These are phyloP conservation scores for Drosophila athabasca DNA, from an alignment of 1,140 invertebrate species.

Conservation along the genomic window DNA sequence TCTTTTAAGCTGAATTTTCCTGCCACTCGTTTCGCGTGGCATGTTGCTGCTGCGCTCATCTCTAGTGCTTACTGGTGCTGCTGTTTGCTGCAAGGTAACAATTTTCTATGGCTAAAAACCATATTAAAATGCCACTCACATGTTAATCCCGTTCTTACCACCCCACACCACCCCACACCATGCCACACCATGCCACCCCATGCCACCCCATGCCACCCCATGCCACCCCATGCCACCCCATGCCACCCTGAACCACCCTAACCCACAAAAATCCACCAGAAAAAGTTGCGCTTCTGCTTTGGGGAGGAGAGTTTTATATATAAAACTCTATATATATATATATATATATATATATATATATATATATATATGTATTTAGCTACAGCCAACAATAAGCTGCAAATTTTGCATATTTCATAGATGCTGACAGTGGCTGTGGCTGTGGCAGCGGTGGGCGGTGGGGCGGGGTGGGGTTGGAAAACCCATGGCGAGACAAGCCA, in stretches of 20 bases:
- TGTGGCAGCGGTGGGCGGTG: background rate
- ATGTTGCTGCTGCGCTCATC: too few relatives aligned
- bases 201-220: background rate
- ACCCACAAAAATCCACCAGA: constrained; percentile 5
- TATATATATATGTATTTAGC: constrained; percentile 47
- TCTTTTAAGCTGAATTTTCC: too few relatives aligned
- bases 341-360: constrained; percentile 10
- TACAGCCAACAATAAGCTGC: constrained; percentile 70
- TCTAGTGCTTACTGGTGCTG: background rate
- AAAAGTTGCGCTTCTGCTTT: constrained; percentile 18
- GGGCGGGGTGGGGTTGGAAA: constrained; percentile 16
- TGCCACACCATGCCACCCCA: constrained; percentile 8
- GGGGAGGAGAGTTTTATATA: constrained; percentile 6
- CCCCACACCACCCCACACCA: background rate
- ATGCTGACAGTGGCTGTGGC: constrained; percentile 54
- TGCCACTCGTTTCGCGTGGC: too few relatives aligned
- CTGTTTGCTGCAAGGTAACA: constrained; percentile 20
- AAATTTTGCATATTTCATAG: constrained; percentile 80
- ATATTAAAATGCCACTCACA: constrained; percentile 81
- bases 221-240: too few relatives aligned
- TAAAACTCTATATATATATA: background rate
- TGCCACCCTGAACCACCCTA: too few relatives aligned
- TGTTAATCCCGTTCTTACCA: constrained; percentile 60
- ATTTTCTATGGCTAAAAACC: constrained; percentile 64
- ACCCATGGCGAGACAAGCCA: constrained; percentile 57